These are phyloP conservation scores for Parasteatoda tepidariorum DNA, from an alignment of 1,140 invertebrate species.

Conservation along the genomic window DNA sequence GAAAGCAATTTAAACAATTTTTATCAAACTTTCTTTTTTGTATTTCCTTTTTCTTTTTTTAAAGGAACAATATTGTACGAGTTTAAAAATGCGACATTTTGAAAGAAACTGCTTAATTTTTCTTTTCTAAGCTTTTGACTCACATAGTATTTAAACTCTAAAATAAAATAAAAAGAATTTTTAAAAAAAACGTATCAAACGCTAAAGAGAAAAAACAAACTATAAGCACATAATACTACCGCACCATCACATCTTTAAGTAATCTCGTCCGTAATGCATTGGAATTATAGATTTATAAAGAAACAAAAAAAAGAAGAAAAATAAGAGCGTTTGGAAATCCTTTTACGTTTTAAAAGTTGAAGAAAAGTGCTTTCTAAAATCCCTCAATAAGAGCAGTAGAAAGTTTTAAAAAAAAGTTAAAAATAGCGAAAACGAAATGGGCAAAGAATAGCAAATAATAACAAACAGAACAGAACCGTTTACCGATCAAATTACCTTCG, in stretches of 20 bases:
- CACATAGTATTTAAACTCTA: no score
- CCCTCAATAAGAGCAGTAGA: neutral
- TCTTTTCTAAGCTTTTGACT: no score
- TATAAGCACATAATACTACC: neutral
- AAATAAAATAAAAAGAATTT: no score
- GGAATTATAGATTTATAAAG: neutral
- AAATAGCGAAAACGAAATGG: neutral
- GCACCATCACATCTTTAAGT: neutral
- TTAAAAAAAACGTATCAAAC: no score
- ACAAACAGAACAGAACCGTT: neutral
- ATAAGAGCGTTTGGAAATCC: neutral
- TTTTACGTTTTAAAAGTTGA: conserved; percentile 7
- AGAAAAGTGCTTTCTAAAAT: neutral
- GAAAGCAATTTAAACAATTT: no score
- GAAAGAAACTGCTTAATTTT: no score
- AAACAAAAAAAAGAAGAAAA: neutral
- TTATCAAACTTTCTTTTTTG: no score
- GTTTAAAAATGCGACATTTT: no score
- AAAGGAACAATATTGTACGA: no score
- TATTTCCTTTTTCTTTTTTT: no score
- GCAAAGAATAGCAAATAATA: neutral
- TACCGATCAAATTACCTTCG: conserved; percentile 12
- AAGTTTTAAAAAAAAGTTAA: neutral
- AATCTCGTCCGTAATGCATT: neutral
- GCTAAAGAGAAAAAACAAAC: neutral